Evolutionary conservation across 2,113 vertebrate species (phyloP).

Genomic region (Gymnogyps californianus): DNA sequence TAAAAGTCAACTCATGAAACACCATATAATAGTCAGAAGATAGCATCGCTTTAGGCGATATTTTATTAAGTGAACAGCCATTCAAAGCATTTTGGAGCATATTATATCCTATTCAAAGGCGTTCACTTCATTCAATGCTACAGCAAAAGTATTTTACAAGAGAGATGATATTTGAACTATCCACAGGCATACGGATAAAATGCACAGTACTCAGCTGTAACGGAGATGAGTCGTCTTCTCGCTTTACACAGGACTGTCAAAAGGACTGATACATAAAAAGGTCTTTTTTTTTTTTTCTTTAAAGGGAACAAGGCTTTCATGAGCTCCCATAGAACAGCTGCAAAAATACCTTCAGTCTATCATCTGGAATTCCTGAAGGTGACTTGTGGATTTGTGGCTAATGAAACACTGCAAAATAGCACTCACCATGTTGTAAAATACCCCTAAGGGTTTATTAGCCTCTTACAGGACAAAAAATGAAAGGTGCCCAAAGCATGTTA

Average conservation of each 20-base stretch:
- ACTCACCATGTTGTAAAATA: constrained; percentile 66
- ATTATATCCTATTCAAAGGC: constrained; percentile 12
- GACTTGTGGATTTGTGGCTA: constrained; percentile 65
- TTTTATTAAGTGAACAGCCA: constrained; percentile 40
- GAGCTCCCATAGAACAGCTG: constrained; percentile 64
- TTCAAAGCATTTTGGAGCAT: constrained; percentile 31
- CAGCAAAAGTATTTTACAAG: constrained; percentile 47
- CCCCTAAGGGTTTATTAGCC: constrained; percentile 48
- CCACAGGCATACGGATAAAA: constrained; percentile 2
- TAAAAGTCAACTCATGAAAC: constrained; percentile 49
- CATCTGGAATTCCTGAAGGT: constrained; percentile 68
- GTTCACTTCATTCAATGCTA: background rate
- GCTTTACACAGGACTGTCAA: background rate
- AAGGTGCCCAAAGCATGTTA: constrained; percentile 20
- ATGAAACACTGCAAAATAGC: constrained; percentile 70
- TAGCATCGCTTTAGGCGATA: background rate
- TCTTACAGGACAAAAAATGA: constrained; percentile 50
- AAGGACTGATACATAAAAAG: background rate
- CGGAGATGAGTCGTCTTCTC: background rate
- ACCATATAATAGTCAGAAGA: constrained; percentile 36
- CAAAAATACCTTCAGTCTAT: constrained; percentile 66
- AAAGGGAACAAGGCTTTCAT: constrained; percentile 28
- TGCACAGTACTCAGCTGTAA: background rate
- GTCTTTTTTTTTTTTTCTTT: background rate
- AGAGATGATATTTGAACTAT: constrained; percentile 54